Evolutionary conservation across 1,140 invertebrate species (phyloP).

Genomic region (Drosophila watanabei): DNA sequence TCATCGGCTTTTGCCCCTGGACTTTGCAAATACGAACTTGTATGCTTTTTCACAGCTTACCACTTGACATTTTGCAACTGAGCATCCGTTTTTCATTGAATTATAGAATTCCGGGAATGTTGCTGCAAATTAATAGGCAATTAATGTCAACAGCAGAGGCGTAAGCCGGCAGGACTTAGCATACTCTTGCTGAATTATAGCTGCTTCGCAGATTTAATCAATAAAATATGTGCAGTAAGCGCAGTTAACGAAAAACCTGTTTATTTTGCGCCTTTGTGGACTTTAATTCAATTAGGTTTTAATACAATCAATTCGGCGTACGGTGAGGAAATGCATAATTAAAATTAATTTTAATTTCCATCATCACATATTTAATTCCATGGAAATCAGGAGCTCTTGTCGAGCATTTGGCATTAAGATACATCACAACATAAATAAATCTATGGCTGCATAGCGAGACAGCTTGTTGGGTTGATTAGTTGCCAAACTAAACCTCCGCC

Average conservation of each 20-base stretch:
- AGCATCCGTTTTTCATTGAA: constrained; percentile 43
- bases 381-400: not conserved
- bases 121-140: constrained; percentile 71
- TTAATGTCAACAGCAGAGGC: constrained; percentile 53
- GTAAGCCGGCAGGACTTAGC: constrained; percentile 15
- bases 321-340: constrained; percentile 44
- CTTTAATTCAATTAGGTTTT: constrained; percentile 54
- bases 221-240: constrained; percentile 14
- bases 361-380: constrained; percentile 24
- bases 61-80: constrained; percentile 32
- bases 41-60: constrained; percentile 1
- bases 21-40: constrained; percentile 3
- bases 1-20: constrained; percentile 25
- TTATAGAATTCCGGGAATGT: constrained; percentile 54
- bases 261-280: constrained; percentile 3
- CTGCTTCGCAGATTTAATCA: constrained; percentile 16
- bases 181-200: constrained; percentile 39
- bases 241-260: constrained; percentile 3
- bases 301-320: constrained; percentile 43
- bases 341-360: constrained; percentile 37
- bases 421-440: not conserved
- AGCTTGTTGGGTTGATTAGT: constrained; percentile 5
- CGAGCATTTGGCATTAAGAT: not conserved
- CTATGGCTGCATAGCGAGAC: not conserved
- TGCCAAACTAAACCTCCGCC: not conserved